Percentiles rank a stretch among this genome's conserved stretches.
Evolutionary conservation across 2,888 invertebrate genomes (phyloP).

Genomic region (Eilema griseolum): DNA sequence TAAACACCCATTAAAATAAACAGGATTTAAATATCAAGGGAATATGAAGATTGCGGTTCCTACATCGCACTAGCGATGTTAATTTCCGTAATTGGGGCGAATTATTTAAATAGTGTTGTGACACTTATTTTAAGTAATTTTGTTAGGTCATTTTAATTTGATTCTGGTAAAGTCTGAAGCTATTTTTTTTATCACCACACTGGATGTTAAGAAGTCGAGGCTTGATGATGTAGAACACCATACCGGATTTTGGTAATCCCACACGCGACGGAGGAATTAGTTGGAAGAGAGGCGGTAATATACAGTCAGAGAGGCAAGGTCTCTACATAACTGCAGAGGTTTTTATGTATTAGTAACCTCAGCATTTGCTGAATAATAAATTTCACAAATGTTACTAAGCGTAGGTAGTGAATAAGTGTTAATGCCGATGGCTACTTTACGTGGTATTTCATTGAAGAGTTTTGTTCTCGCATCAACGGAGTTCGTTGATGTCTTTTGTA

Average conservation of each 20-base stretch:
- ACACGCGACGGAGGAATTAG: no score
- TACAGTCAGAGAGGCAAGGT: no score
- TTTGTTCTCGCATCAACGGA: background rate
- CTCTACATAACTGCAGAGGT: no score
- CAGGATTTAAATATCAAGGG: slow-evolving; percentile 46
- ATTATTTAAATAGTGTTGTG: slow-evolving; percentile 8
- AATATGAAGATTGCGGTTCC: slow-evolving; percentile 45
- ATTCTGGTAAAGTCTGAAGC: background rate
- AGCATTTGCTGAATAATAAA: no score
- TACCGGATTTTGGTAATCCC: no score
- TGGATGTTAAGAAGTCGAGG: no score
- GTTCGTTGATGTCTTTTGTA: slow-evolving; percentile 26
- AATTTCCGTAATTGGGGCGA: slow-evolving; percentile 14
- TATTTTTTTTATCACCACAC: background rate
- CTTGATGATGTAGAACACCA: no score
- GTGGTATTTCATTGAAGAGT: background rate
- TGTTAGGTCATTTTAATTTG: background rate
- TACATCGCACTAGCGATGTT: slow-evolving; percentile 4
- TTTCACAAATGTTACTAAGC: no score
- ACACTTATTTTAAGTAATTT: slow-evolving; percentile 13
- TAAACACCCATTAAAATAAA: slow-evolving; percentile 7
- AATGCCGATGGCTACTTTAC: no score
- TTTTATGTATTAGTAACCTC: no score
- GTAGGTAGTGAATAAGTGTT: no score
- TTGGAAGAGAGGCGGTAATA: no score